A percentile compares a stretch with the other conserved stretches of the same genome.
These are phyloP conservation scores for Tokudaia muenninki DNA, from an alignment of 2,797 vertebrate genomes.

Conservation along the genomic window DNA sequence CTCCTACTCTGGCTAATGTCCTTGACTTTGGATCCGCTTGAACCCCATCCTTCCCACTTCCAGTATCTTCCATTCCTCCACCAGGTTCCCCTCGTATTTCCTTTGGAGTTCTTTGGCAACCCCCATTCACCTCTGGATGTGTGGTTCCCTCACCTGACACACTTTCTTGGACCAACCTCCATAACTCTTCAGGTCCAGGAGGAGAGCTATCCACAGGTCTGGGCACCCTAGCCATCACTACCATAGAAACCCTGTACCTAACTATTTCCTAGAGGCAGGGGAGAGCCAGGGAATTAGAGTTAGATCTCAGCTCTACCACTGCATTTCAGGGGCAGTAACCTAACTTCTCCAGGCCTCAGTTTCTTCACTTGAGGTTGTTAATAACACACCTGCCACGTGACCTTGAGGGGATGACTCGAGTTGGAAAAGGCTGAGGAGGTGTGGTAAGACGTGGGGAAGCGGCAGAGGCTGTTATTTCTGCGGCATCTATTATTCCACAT, in stretches of 20 bases:
- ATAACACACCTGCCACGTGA: neutral
- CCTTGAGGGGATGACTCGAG: neutral
- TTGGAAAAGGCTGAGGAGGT: neutral
- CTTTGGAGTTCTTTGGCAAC: neutral
- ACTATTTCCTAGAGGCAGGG: neutral
- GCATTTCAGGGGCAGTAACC: neutral
- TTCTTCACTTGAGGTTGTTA: neutral
- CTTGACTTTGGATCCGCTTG: neutral
- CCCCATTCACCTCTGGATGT: too few species aligned
- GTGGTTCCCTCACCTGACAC: neutral
- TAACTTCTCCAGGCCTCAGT: neutral
- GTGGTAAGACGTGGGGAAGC: neutral
- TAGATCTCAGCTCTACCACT: neutral
- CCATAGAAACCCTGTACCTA: neutral
- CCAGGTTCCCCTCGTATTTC: neutral
- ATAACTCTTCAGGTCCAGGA: neutral
- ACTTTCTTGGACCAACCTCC: neutral
- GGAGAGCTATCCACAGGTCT: neutral
- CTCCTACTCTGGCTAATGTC: neutral
- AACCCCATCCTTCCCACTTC: neutral
- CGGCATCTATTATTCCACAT: neutral
- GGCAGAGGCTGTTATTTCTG: slow-evolving; percentile 8
- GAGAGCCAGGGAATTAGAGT: neutral
- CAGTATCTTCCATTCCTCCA: neutral
- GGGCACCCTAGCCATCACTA: neutral